Base-by-base conservation (phyloP, 64 coral and sea anemone species). In the Porites lutea region DNA sequence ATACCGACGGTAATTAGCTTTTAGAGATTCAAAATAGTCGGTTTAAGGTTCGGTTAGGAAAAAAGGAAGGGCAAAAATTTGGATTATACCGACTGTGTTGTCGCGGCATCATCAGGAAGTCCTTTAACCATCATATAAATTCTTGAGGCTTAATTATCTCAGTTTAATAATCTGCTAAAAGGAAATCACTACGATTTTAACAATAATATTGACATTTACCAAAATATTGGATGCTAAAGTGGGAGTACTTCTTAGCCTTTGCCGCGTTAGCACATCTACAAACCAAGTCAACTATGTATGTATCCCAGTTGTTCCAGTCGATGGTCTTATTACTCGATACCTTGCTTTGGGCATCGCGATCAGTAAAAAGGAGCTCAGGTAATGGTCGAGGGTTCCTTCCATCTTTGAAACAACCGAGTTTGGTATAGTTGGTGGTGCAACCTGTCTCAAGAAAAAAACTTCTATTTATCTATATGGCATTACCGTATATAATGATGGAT, bases 341-440 rank as follows among this genome's bases (percentile, higher is more conserved):
- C 48, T 78, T 15, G 52, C 15, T 27, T 43, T 73, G 74, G 19
- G 52, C 2, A 52, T 96, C 86, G 3, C 95, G 71, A 71, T 96
- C 95, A 11, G 87, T 93, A 3, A 89, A 78, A 12, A 96, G 43
- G 9, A 89, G 79, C 15, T 78, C 50, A 4, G 75, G 75, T 49
- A 96, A 82, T 62, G 95, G 95, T 7, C 95, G 88, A 23, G 90
- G 86, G 6, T 59, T 75, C 20, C 70, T 68, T 74, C 84, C 72
- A 63, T 96, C 95, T 53, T 72, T 79, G 75, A 93, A 96, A 72
- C 95, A 96, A 50, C 95, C 95, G 8, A 96, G 62, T 37, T 93
- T 96, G 60, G 59, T 82, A 8, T 82, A 82, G 8, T 82, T 65
- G 4, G 61, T 22, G 43, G 79, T 7, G 19, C 79, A 82, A 12